Percentiles rank a stretch among this genome's conserved stretches.
These are phyloP conservation scores for Papilio demoleus DNA, from an alignment of 2,888 invertebrate genomes.

Conservation along the genomic window DNA sequence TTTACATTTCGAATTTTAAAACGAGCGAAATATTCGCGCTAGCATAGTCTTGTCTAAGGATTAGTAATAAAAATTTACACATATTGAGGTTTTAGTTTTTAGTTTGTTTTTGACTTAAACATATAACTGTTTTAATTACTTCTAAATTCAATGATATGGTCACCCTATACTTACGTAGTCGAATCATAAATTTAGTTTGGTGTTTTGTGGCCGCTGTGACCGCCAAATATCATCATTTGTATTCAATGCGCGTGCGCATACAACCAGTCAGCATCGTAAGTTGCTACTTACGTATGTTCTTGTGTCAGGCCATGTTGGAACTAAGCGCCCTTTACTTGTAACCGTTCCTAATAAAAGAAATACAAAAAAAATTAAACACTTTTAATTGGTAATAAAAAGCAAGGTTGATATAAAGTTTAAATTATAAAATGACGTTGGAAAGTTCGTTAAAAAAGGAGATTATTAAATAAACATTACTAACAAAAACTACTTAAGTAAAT, in stretches of 20 bases:
- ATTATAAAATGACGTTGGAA: neutral
- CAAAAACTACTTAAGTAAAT: no score
- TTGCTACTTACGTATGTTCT: conserved; percentile 56
- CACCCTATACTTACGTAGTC: conserved; percentile 38
- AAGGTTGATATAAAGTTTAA: neutral
- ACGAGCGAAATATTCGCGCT: no score
- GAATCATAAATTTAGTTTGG: conserved; percentile 64
- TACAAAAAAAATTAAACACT: neutral
- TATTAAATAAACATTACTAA: no score
- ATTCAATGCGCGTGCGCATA: conserved; percentile 56
- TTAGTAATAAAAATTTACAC: no score
- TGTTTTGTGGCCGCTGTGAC: conserved; percentile 62
- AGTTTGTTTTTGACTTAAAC: no score
- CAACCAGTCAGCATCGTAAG: conserved; percentile 56
- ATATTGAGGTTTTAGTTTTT: no score
- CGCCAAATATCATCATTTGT: conserved; percentile 75
- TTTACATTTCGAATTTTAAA: no score
- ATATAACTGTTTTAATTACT: no score
- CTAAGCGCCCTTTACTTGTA: conserved; percentile 32
- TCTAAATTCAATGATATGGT: conserved; percentile 1
- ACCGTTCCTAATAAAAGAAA: conserved; percentile 2
- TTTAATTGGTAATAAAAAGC: neutral
- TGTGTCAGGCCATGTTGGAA: conserved; percentile 45
- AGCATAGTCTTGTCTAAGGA: no score
- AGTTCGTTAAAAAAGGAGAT: neutral